Evolutionary conservation across 2,888 invertebrate species (phyloP).

Genomic region (Octonoba sinensis): DNA sequence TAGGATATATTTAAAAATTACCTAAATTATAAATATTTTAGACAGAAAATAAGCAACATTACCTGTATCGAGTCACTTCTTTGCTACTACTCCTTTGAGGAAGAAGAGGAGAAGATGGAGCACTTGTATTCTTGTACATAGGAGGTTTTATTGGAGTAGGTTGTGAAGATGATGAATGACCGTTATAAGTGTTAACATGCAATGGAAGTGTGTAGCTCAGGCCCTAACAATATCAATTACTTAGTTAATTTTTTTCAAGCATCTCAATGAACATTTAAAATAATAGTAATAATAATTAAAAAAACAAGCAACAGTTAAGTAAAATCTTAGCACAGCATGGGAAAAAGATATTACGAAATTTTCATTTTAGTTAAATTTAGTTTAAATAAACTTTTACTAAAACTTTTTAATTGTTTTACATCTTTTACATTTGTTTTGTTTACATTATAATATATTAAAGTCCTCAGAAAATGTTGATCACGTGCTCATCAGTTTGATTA

Average conservation of each 20-base stretch:
- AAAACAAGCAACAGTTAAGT: not conserved
- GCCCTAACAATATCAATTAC: conserved; percentile 28
- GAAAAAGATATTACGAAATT: too few relatives aligned
- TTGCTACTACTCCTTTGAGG: conserved; percentile 71
- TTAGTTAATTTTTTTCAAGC: not conserved
- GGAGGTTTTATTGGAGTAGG: conserved; percentile 56
- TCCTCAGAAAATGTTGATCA: too few relatives aligned
- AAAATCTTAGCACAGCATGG: not conserved
- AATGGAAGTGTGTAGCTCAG: conserved; percentile 58
- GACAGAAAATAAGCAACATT: not conserved
- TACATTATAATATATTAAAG: too few relatives aligned
- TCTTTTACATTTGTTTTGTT: too few relatives aligned
- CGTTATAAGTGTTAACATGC: conserved; percentile 64
- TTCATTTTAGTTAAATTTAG: too few relatives aligned
- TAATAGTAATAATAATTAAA: not conserved
- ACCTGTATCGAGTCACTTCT: conserved; percentile 66
- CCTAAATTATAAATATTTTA: not conserved
- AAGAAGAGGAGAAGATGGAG: conserved; percentile 74
- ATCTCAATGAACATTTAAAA: not conserved
- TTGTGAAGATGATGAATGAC: conserved; percentile 37
- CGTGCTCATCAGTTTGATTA: too few relatives aligned
- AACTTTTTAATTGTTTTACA: too few relatives aligned
- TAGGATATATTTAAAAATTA: too few relatives aligned
- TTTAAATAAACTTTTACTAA: too few relatives aligned
- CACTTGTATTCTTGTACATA: conserved; percentile 56